Conservation (phyloP, 2,113 vertebrate genomes). For the Puffinus mauretanicus region DNA sequence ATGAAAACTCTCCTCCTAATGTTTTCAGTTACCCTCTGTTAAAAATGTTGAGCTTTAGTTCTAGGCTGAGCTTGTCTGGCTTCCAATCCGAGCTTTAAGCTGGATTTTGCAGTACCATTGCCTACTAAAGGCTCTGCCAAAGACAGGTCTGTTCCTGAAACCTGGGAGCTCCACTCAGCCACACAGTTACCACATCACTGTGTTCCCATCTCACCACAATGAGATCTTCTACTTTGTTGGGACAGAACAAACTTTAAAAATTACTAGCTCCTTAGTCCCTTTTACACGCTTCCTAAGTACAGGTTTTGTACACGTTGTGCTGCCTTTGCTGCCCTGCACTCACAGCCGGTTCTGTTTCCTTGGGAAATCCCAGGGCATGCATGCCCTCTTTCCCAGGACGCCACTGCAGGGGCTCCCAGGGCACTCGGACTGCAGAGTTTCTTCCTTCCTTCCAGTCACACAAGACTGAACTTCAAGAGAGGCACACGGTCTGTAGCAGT, state of each 20-base stretch:
- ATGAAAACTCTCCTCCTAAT: not conserved
- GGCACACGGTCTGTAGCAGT: not conserved
- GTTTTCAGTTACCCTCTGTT: not conserved
- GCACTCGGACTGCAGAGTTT: not conserved
- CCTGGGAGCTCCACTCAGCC: not conserved
- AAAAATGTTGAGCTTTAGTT: not conserved
- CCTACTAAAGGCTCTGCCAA: not conserved
- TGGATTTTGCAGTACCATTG: not conserved
- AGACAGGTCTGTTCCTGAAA: not conserved
- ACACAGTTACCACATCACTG: not conserved
- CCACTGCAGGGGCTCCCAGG: no score
- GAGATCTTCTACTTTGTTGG: not conserved
- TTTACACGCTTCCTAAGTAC: not conserved
- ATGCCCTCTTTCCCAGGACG: rapidly evolving
- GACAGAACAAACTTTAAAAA: not conserved
- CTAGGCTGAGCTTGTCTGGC: not conserved
- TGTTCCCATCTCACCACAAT: not conserved
- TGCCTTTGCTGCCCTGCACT: not conserved
- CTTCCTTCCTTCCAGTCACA: rapidly evolving
- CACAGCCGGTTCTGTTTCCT: not conserved
- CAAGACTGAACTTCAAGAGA: not conserved
- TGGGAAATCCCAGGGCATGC: not conserved
- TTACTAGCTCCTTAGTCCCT: not conserved
- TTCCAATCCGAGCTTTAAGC: not conserved
- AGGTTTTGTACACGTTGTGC: not conserved